Evolutionary conservation across 2,113 vertebrate genomes (phyloP).

Genomic region (Cettia cetti): DNA sequence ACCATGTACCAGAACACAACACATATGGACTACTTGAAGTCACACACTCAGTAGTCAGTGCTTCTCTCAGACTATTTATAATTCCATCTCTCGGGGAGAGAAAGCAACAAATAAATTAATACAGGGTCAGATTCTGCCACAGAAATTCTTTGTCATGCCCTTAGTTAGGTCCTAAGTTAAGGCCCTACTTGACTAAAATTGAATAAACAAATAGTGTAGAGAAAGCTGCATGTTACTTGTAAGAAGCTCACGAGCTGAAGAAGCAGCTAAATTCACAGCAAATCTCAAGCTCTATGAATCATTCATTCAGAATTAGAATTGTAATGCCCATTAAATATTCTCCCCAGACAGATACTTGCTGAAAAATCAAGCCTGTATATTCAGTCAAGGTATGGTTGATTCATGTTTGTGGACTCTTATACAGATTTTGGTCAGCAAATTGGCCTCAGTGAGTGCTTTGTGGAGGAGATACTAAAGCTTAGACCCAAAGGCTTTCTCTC

Average conservation of each 20-base stretch:
- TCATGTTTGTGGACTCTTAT: accelerated
- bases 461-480: neutral
- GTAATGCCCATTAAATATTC: neutral
- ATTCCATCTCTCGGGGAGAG: neutral
- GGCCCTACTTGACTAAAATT: neutral
- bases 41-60: neutral
- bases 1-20: neutral
- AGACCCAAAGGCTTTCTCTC: neutral
- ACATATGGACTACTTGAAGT: neutral
- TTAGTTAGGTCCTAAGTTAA: neutral
- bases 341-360: neutral
- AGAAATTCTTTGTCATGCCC: neutral
- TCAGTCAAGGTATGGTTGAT: neutral
- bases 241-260: neutral
- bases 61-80: neutral
- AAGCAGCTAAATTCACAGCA: neutral
- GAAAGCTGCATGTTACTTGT: neutral
- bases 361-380: neutral
- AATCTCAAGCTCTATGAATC: neutral
- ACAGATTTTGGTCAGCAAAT: neutral
- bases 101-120: neutral
- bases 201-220: neutral
- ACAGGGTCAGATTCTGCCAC: neutral
- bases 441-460: neutral
- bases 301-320: neutral